Conservation (phyloP, 1,140 invertebrate species). For the Drosophila santomea region DNA sequence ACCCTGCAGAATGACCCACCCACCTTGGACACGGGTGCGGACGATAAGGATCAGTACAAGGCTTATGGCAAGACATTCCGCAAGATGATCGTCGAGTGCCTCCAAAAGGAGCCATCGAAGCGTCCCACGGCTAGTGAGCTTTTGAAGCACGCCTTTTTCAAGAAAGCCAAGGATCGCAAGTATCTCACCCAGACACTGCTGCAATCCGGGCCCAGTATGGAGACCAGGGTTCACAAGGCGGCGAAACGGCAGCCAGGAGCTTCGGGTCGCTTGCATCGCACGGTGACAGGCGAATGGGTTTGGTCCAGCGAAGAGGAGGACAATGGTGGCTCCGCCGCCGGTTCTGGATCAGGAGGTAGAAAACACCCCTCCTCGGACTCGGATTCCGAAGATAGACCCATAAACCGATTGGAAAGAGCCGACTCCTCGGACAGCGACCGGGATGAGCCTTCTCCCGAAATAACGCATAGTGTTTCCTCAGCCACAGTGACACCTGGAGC, state of each 20-base stretch:
- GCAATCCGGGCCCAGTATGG: constrained; percentile 93
- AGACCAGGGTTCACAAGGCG: constrained; percentile 95
- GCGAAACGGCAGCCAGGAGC: constrained; percentile 94
- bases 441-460: constrained; percentile 75
- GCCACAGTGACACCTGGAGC: constrained; percentile 59
- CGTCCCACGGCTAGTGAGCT: constrained; percentile 98
- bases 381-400: constrained; percentile 85
- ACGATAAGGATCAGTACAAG: constrained; percentile 99
- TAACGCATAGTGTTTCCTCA: constrained; percentile 68
- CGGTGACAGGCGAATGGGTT: constrained; percentile 98
- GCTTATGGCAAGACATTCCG: constrained; percentile 98
- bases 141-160: constrained; percentile 99
- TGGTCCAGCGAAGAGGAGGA: constrained; percentile 94
- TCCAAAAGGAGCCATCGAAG: constrained; percentile 97
- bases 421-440: constrained; percentile 86
- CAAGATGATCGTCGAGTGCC: constrained; percentile 97
- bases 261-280: constrained; percentile 95
- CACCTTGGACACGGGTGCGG: constrained; percentile 95
- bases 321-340: constrained; percentile 65
- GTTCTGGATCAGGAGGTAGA: constrained; percentile 48
- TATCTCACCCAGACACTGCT: constrained; percentile 96
- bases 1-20: constrained; percentile 99
- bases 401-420: constrained; percentile 86
- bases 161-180: constrained; percentile 98
- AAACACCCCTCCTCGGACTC: constrained; percentile 83